phyloP scores from a whole-genome alignment of 2,888 invertebrate species.

The Epirrhoe alternata region DNA sequence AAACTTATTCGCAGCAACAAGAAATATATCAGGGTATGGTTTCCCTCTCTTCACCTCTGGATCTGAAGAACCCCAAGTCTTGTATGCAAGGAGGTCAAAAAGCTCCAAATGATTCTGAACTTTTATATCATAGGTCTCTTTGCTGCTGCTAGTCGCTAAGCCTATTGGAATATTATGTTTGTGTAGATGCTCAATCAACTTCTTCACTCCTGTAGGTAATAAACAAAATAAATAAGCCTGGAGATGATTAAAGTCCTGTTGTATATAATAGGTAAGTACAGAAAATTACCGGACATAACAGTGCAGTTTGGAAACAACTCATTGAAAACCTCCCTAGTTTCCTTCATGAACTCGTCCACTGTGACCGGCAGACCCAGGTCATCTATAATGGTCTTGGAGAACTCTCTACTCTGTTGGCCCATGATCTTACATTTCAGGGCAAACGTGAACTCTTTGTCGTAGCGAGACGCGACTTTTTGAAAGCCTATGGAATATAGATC shows the following conservation, averaged over 20 bases:
- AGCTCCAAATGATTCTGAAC: constrained; percentile 87
- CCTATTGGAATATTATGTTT: constrained; percentile 90
- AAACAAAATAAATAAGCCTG: background rate
- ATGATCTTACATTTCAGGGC: constrained; percentile 90
- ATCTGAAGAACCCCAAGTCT: constrained; percentile 93
- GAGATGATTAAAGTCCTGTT: no score
- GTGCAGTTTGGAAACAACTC: constrained; percentile 86
- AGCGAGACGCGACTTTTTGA: constrained; percentile 87
- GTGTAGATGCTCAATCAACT: constrained; percentile 90
- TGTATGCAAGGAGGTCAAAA: constrained; percentile 88
- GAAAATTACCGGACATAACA: constrained; percentile 88
- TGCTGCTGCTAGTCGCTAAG: constrained; percentile 93
- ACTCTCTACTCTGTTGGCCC: constrained; percentile 88
- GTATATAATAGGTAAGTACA: background rate
- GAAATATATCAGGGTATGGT: constrained; percentile 94
- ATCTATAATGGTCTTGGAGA: constrained; percentile 85
- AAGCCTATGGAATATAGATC: constrained; percentile 90
- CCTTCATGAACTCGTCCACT: constrained; percentile 87
- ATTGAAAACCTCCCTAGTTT: constrained; percentile 82
- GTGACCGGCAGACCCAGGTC: constrained; percentile 87
- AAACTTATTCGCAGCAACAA: constrained; percentile 91
- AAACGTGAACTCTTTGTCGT: constrained; percentile 91
- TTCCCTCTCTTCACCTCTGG: constrained; percentile 93
- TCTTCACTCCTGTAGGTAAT: constrained; percentile 88
- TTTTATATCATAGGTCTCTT: constrained; percentile 90